phyloP scores from a whole-genome alignment of 2,113 vertebrate genomes.

The Chaetodon auriga region DNA sequence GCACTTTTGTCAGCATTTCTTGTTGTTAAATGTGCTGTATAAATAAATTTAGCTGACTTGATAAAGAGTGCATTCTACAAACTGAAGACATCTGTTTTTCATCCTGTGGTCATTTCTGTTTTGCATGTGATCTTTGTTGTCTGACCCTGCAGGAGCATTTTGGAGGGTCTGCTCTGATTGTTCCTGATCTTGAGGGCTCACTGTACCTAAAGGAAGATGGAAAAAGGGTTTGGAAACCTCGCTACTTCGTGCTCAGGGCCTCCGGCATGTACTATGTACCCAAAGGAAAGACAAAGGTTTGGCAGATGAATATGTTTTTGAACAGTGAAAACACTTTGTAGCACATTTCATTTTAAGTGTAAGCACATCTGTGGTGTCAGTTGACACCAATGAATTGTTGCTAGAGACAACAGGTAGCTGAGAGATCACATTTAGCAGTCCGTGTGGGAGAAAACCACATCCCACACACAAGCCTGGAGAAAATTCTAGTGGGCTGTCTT shows the following conservation, averaged over 20 bases:
- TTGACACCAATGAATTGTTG: neutral
- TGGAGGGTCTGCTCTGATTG: conserved; percentile 88
- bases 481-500: neutral
- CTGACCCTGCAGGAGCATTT: conserved; percentile 89
- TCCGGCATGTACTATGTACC: conserved; percentile 95
- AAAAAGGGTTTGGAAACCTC: conserved; percentile 92
- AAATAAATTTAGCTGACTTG: neutral
- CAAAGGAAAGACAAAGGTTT: conserved; percentile 94
- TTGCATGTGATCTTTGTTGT: conserved; percentile 35
- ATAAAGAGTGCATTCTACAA: neutral
- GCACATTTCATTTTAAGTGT: neutral
- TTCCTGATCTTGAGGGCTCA: conserved; percentile 90
- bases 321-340: neutral
- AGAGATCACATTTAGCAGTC: neutral
- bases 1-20: neutral
- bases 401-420: neutral
- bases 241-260: conserved; percentile 91
- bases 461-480: neutral
- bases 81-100: neutral
- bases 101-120: neutral
- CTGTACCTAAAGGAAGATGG: conserved; percentile 93
- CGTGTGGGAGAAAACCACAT: neutral
- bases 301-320: conserved; percentile 38
- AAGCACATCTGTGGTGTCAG: neutral
- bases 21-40: neutral